Conservation (phyloP, 2,888 invertebrate species). For the Acleris cristana region DNA sequence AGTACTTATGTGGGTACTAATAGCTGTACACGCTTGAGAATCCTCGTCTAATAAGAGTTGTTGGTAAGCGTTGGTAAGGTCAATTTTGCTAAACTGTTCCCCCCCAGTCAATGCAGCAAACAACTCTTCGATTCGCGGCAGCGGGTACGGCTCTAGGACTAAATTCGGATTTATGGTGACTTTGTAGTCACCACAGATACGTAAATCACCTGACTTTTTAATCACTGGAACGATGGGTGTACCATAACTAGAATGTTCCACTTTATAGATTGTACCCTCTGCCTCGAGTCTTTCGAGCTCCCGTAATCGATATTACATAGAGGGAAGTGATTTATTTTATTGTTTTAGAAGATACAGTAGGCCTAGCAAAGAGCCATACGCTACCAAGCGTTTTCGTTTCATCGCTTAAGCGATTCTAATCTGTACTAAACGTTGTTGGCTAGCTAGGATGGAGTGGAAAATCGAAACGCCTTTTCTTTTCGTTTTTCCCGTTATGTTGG, state of each 20-base stretch:
- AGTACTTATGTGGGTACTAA: slow-evolving; percentile 38
- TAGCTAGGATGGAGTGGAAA: too few species aligned
- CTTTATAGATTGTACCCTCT: slow-evolving; percentile 1
- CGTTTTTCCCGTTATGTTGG: too few species aligned
- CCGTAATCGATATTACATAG: too few species aligned
- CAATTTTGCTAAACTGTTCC: slow-evolving; percentile 45
- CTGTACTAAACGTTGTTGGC: too few species aligned
- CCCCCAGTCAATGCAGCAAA: slow-evolving; percentile 44
- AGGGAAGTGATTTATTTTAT: too few species aligned
- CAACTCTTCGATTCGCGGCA: slow-evolving; percentile 43
- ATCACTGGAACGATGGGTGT: slow-evolving; percentile 8
- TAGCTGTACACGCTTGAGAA: slow-evolving; percentile 41
- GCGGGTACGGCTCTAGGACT: slow-evolving; percentile 39
- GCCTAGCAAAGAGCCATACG: too few species aligned
- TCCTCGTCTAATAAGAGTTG: slow-evolving; percentile 40
- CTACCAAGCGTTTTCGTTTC: too few species aligned
- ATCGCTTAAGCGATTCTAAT: too few species aligned
- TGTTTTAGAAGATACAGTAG: too few species aligned
- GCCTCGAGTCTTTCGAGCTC: slow-evolving; percentile 6
- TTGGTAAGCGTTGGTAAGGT: slow-evolving; percentile 43
- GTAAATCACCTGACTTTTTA: slow-evolving; percentile 33
- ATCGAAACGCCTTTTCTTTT: too few species aligned
- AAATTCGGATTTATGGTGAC: slow-evolving; percentile 42
- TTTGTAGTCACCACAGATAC: slow-evolving; percentile 43
- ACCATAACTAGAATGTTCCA: neutral